Percentiles rank a stretch among this genome's conserved stretches.
Conservation (phyloP, 2,113 vertebrate species). For the Paralichthys olivaceus region DNA sequence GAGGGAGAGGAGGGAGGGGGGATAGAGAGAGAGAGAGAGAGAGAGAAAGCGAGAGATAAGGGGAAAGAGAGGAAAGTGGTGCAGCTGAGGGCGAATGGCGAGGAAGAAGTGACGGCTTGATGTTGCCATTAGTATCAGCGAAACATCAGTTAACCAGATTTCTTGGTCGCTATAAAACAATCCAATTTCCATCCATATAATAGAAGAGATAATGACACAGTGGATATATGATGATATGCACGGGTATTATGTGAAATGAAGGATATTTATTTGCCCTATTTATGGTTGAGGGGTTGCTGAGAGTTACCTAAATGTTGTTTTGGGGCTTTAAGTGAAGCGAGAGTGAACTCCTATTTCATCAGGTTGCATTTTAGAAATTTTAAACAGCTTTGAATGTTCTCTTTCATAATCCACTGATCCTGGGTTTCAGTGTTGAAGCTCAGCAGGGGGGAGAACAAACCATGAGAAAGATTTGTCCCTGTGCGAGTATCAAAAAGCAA, state of each 20-base stretch:
- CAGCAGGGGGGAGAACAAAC: conserved; percentile 34
- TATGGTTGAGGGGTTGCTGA: conserved; percentile 19
- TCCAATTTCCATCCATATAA: conserved; percentile 62
- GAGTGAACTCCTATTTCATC: conserved; percentile 47
- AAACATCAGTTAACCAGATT: conserved; percentile 76
- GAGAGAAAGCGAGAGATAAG: neutral
- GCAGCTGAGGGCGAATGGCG: conserved; percentile 52
- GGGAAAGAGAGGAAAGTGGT: conserved; percentile 28
- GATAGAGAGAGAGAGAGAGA: conserved; percentile 17
- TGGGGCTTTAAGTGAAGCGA: conserved; percentile 23
- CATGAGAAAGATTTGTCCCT: conserved; percentile 51
- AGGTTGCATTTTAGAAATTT: conserved; percentile 42
- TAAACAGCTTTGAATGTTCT: conserved; percentile 55
- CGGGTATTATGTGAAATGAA: conserved; percentile 49
- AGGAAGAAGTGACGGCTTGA: conserved; percentile 63
- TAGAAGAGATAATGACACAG: conserved; percentile 61
- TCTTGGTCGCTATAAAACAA: conserved; percentile 63
- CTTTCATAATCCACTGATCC: conserved; percentile 60
- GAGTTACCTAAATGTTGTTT: conserved; percentile 48
- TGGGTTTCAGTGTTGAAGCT: conserved; percentile 48
- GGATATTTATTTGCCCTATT: conserved; percentile 46
- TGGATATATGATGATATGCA: conserved; percentile 62
- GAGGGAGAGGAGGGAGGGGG: conserved; percentile 16
- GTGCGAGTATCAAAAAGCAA: conserved; percentile 59
- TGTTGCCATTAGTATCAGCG: conserved; percentile 70